phyloP scores from a whole-genome alignment of 2,113 vertebrate species.

The Polyodon spathula region DNA sequence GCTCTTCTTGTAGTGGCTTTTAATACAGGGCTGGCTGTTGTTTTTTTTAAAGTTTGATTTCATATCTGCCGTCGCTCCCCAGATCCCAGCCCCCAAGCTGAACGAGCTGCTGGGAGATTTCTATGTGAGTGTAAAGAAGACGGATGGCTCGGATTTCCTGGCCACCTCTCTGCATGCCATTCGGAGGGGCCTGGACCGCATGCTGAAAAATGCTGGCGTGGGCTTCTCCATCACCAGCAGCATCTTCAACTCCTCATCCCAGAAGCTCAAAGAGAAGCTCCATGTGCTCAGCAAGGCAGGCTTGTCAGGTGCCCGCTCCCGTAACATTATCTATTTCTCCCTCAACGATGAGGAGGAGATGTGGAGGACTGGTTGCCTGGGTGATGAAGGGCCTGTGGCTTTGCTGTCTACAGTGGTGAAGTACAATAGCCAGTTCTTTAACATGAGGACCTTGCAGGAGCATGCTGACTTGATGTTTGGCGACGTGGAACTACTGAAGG shows the following conservation, averaged over 20 bases:
- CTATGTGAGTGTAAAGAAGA: constrained; percentile 38
- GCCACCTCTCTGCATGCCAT: constrained; percentile 33
- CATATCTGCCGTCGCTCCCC: constrained; percentile 23
- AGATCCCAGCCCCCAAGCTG: constrained; percentile 44
- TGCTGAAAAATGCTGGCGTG: constrained; percentile 37
- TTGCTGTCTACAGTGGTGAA: constrained; percentile 40
- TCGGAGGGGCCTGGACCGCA: constrained; percentile 30
- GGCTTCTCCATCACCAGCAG: constrained; percentile 43
- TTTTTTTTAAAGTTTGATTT: background rate
- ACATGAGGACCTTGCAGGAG: constrained; percentile 39
- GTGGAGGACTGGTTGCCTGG: constrained; percentile 35
- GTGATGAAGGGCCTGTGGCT: constrained; percentile 25
- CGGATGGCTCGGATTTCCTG: constrained; percentile 43
- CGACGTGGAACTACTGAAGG: constrained; percentile 37
- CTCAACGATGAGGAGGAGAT: constrained; percentile 38
- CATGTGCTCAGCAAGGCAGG: constrained; percentile 40
- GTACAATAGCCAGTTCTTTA: constrained; percentile 46
- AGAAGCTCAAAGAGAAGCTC: constrained; percentile 49
- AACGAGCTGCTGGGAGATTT: constrained; percentile 43
- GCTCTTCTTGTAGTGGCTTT: background rate
- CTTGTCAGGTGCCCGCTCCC: constrained; percentile 30
- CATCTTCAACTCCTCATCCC: constrained; percentile 45
- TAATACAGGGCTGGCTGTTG: background rate
- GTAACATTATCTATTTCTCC: constrained; percentile 36
- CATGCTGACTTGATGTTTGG: constrained; percentile 30